Percentiles rank a stretch among this genome's conserved stretches.
Evolutionary conservation across 2,797 vertebrate genomes (phyloP).

Genomic region (Hypotaenidia philippensis): DNA sequence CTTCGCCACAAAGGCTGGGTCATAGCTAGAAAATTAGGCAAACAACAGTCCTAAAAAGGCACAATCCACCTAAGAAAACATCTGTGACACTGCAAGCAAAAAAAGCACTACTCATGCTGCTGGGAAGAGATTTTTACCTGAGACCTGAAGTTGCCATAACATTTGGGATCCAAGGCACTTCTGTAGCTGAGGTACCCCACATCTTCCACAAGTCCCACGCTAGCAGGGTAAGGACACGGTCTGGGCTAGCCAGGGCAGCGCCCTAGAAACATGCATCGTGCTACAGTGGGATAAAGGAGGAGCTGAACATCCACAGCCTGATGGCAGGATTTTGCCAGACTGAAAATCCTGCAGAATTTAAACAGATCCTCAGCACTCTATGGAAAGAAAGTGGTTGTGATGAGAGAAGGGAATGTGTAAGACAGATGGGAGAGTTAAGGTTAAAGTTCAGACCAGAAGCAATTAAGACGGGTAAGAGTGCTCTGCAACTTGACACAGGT

Average conservation of each 20-base stretch:
- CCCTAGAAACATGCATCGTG: accelerated
- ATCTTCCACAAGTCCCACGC: too few relatives aligned
- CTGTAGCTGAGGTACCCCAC: background rate
- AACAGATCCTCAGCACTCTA: slow-evolving; percentile 18
- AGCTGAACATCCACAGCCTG: background rate
- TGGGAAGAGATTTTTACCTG: background rate
- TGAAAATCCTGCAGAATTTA: slow-evolving; percentile 19
- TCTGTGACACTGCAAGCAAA: background rate
- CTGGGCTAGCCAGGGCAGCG: background rate
- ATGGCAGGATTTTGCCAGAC: background rate
- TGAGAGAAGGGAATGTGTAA: slow-evolving; percentile 59
- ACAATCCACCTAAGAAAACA: background rate
- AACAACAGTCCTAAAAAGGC: background rate
- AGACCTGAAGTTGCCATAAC: background rate
- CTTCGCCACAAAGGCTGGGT: slow-evolving; percentile 21
- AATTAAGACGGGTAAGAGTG: slow-evolving; percentile 72
- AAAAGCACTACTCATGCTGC: background rate
- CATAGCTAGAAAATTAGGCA: background rate
- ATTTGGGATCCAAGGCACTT: too few relatives aligned
- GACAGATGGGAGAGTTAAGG: slow-evolving; percentile 69
- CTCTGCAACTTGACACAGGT: slow-evolving; percentile 75
- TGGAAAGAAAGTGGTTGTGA: slow-evolving; percentile 23
- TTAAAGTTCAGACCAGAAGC: slow-evolving; percentile 75
- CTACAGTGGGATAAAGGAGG: background rate
- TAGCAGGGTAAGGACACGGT: background rate